Base-by-base conservation (phyloP, 2,797 vertebrate genomes). In the Myripristis murdjan region DNA sequence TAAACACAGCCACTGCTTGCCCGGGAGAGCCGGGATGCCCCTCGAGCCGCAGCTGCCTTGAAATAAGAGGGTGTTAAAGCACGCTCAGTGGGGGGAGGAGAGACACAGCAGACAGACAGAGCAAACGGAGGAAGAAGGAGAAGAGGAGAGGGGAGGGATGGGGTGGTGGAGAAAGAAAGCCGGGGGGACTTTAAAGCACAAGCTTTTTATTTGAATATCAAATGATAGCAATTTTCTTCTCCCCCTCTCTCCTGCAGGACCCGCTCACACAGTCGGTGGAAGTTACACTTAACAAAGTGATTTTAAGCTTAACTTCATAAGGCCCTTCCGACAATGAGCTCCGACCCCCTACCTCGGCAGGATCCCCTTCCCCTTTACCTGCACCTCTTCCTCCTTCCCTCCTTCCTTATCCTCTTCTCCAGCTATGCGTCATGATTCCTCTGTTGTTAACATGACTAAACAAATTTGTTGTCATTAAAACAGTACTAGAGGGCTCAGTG, bases 171-270 rank as follows among this genome's bases (percentile, higher is more conserved):
- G 49, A 31, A 69, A 69, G 55, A 71, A 65, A 72, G 75, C 69
- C 69, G 76, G 55, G 22, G 80, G 78, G 72, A 66, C 63, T 49
- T 24, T 53, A 48, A 73, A 78, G 41, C 53, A 80, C 41, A 74
- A 54, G 66, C 70, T 66, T 77, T 84, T 87, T 80, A 83, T 88
- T 85, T 84, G 64, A 86, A 91, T 85, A 82, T 87, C 59, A 85
- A 85, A 91, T 81, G 51, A 76, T 65, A 60, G 69, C 62, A 72
- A 77, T 75, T 77, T 72, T 61, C 70, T 87, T 44, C 80, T 51
- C 57, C 26, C 73, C 4, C 6, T 74, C 64, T 73, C 46, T 73
- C 62, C 60, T 10, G 59, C 69, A 79, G 63, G 77, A 75, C 35
- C 64, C 3, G 0, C 54, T 22, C 76, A 60, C 63, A 83, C 18